Base-by-base conservation (phyloP, 2,797 vertebrate species). In the Phoebastria nigripes region DNA sequence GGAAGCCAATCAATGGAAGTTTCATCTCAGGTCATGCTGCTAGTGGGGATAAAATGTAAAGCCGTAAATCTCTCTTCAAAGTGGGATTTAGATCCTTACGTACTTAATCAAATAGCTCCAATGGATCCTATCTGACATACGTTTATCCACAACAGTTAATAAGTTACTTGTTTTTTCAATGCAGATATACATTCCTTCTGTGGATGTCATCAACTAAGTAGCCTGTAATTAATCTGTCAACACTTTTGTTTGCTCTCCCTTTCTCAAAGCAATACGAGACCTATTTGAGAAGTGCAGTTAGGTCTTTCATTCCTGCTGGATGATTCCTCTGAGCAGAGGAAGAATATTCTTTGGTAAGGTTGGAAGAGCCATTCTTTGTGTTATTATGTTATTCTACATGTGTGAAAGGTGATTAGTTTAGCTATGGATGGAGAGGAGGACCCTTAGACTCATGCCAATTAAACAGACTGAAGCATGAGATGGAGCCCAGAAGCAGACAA, bases 31-130 rank as follows among this genome's bases (percentile, higher is more conserved):
- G 82, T 84, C 88, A 55, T 82, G 63, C 77, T 92, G 91, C 62
- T 67, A 80, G 55, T 42, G 24, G 33, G 86, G 90, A 96, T 96
- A 91, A 91, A 92, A 89, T 56, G 39, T 90, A 95, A 95, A 96
- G 95, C 85, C 1, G 6, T 89, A 94, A 96, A 96, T 94, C 95
- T 95, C 66, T 62, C 37, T 93, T 95, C 86, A 87, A 93, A 94
- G 62, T 46, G 52, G 88, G 62, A 93, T 87, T 95, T 96, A 80
- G 21, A 61, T 90, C 62, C 62, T 79, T 82, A 86, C 2, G 2
- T 79, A 62, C 77, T 94, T 95, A 84, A 82, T 54, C 42, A 81
- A 82, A 91, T 76, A 1, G 0, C 61, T 91, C 71, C 77, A 86
- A 1, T 62, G 70, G 73, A 89, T 83, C 58, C 70, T 95, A 54